Base-by-base conservation (phyloP, 1,140 invertebrate species). In the Tetramorium alpestre region DNA sequence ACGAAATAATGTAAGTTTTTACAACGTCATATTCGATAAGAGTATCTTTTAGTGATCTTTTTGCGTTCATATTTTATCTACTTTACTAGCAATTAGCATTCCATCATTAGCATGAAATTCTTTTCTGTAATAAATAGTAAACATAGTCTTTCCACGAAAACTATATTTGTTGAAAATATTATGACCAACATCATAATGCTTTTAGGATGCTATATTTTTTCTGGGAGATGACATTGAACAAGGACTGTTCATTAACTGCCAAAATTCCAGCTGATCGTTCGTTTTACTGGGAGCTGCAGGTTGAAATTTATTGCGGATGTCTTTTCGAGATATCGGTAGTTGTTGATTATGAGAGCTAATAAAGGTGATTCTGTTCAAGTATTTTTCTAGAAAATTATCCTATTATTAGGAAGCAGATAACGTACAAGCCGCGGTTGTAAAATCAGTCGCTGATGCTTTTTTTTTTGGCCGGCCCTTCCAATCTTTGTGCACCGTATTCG, bases 231-330 rank as follows among this genome's bases (percentile, higher is more conserved):
- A 73, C 49, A 60, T 56, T 44, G 25, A 22, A 72, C 18, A 73
- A 82, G 80, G 67, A 75, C 18, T 7, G 54, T 2, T 70, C n/a
- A 47, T 75, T 73, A 84, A 62, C 80, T 75, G n/a, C 69, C 80
- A 44, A 84, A 58, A 82, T 82, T 82, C 18, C 13, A 73, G 13
- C 11, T 41, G 18, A 13, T 73, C 11, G 51, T 47, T 7, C 28
- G 28, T 13, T 49, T 81, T 38, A 33, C 18, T 11, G 54, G 0
- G 25, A 58, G 41, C 18, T 13, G 16, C 6, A 13, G 47, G 13
- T 81, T 2, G 67, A 73, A n/a, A 70, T 81, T 81, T 70, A 81
- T 73, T 25, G 67, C 28, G 38, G 13, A 28, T n/a, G 1, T 60
- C 18, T 60, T 38, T 67, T 41, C 11, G n/a, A 38, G n/a, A 82